Percentiles rank a stretch among this genome's conserved stretches.
phyloP scores from a whole-genome alignment of 2,888 invertebrate genomes.

The Molanna angustata region DNA sequence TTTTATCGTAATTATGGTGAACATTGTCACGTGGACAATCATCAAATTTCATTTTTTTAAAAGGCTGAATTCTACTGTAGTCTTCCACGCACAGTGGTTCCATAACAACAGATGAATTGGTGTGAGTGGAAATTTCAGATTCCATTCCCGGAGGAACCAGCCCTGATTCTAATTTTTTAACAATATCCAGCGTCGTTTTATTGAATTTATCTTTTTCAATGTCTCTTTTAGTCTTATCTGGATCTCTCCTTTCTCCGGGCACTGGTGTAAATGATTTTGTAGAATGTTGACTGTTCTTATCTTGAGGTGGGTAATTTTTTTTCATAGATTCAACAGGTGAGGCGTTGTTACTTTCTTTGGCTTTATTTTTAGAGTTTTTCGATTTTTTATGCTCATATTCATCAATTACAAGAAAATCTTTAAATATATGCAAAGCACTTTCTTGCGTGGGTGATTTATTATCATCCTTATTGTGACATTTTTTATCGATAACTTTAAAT shows the following conservation, averaged over 20 bases:
- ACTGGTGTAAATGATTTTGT: too few relatives aligned
- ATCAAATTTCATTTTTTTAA: not conserved
- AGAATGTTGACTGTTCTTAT: too few relatives aligned
- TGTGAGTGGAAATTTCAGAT: conserved; percentile 37
- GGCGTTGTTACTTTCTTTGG: not conserved
- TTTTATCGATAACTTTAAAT: too few relatives aligned
- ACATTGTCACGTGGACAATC: too few relatives aligned
- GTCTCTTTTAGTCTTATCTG: conserved; percentile 44
- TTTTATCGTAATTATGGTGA: too few relatives aligned
- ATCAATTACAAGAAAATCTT: conserved; percentile 9
- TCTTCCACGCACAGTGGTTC: too few relatives aligned
- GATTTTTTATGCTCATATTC: conserved; percentile 1
- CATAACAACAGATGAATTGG: conserved; percentile 3
- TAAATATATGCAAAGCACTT: conserved; percentile 8
- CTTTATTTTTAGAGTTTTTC: not conserved
- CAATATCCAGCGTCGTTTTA: conserved; percentile 42
- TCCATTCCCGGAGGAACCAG: conserved; percentile 48
- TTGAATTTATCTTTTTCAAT: conserved; percentile 44
- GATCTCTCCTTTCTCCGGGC: conserved; percentile 41
- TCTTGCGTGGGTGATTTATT: too few relatives aligned
- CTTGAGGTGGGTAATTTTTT: too few relatives aligned
- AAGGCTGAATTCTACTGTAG: too few relatives aligned
- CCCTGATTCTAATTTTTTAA: conserved; percentile 45
- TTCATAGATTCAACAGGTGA: too few relatives aligned
- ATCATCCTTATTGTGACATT: too few relatives aligned